These are phyloP conservation scores for Danio albolineatus DNA, from an alignment of 2,797 vertebrate species.

Conservation along the genomic window DNA sequence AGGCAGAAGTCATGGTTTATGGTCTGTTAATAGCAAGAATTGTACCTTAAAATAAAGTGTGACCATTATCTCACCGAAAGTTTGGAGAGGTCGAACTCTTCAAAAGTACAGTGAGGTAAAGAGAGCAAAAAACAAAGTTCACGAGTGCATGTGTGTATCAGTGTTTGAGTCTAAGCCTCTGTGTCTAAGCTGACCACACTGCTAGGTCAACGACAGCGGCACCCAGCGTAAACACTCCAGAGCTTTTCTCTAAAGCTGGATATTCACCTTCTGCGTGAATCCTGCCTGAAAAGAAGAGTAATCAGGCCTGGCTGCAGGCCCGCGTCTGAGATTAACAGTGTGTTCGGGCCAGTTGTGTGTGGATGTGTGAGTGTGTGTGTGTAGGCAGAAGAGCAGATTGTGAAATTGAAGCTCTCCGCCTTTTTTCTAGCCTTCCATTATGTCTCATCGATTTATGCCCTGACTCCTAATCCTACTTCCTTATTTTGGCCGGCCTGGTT, in stretches of 20 bases:
- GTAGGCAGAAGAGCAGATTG: constrained; percentile 59
- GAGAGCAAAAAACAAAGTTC: constrained; percentile 37
- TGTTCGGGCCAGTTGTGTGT: constrained; percentile 43
- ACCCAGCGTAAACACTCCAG: constrained; percentile 27
- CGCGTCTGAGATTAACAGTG: constrained; percentile 48
- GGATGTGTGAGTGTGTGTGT: constrained; percentile 31
- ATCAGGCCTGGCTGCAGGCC: constrained; percentile 51
- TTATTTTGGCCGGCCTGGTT: constrained; percentile 50
- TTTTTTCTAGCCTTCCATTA: constrained; percentile 53
- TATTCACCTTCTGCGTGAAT: constrained; percentile 55
- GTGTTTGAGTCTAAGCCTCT: constrained; percentile 39
- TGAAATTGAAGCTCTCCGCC: constrained; percentile 60
- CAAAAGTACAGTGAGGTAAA: constrained; percentile 2
- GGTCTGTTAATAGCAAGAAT: too few relatives aligned
- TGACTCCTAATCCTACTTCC: constrained; percentile 55
- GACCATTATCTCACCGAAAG: not conserved
- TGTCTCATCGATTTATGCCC: constrained; percentile 62
- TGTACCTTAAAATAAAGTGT: too few relatives aligned
- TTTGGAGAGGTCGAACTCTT: not conserved
- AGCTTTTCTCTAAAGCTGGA: constrained; percentile 50
- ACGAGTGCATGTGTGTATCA: constrained; percentile 26
- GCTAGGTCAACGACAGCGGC: constrained; percentile 40
- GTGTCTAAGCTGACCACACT: constrained; percentile 32
- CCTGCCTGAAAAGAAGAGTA: constrained; percentile 57
- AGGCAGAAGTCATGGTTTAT: too few relatives aligned